Conservation (phyloP, 1,140 invertebrate species). For the Goniozus legneri region DNA sequence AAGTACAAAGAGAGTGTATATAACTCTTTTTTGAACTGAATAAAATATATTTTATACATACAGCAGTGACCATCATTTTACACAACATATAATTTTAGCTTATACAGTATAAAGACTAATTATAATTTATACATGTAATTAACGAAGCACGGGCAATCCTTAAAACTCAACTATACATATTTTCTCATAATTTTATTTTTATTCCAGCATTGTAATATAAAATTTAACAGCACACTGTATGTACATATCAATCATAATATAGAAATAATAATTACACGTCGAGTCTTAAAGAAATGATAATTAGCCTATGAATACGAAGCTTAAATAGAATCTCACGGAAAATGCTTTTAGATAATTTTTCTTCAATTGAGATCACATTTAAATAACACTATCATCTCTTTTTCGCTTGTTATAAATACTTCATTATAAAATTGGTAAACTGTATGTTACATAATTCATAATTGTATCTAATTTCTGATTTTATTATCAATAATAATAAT, state of each 20-base stretch:
- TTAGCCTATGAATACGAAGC: neutral
- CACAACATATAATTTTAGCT: neutral
- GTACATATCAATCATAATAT: neutral
- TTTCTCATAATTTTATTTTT: neutral
- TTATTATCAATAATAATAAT: no score
- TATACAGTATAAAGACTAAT: neutral
- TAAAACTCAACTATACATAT: neutral
- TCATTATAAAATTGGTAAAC: constrained; percentile 26
- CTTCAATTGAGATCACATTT: neutral
- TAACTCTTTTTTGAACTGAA: neutral
- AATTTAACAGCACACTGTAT: neutral
- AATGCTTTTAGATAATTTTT: neutral
- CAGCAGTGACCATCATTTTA: neutral
- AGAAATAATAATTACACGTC: neutral
- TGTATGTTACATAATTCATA: constrained; percentile 8
- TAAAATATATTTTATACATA: constrained; percentile 2
- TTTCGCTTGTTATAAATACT: constrained; percentile 19
- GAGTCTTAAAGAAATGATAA: neutral
- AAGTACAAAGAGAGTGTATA: no score
- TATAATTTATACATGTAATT: neutral
- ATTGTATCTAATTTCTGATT: constrained; percentile 1
- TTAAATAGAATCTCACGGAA: neutral
- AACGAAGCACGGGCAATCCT: neutral
- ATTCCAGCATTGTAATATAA: neutral
- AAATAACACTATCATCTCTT: neutral